Evolutionary conservation across 2,797 vertebrate genomes (phyloP), one percentile per base, ranked within the genome.

Genomic region (Syndactyla subalaris): DNA sequence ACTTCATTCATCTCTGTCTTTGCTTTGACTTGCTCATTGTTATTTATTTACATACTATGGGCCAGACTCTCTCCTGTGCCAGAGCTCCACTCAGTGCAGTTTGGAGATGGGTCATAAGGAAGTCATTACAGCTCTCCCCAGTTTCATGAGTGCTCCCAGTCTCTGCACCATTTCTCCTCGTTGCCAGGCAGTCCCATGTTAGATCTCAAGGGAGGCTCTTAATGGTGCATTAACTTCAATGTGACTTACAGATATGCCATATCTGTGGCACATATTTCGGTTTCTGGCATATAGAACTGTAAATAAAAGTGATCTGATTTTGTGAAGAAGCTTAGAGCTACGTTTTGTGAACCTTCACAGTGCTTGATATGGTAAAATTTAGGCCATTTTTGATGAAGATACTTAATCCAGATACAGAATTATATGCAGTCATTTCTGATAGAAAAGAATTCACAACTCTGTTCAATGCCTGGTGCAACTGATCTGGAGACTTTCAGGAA

Each of bases 21-120:
- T 6, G 6, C 77, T 86, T 71, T 86, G 89, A 79, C 67, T 86
- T 34, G 22, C 38, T 94, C 52, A 1, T 61, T 89, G 70, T 81
- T 96, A 88, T 92, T 93, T 94, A 93, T 94, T 97, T 96, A 92
- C 61, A 46, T 0, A 6, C 67, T 72, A 8, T 19, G 67, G 91
- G 55, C 77, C 88, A 96, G 83, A 63, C 29, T 67, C 32, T 77
- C 54, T 84, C 34, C 52, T 84, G 77, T 94, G 95, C 95, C 91
- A 96, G 86, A 86, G 48, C 63, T 85, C 67, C 29, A 43, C 63
- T 88, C 92, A 70, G 78, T 1, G 1, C 54, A 62, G 52, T 72
- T 66, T 84, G 74, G 73, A 70, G 86, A 72, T 81, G 77, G 89
- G 34, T 93, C 85, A 79, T 92, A 79, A 93, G 94, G 92, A 96